Base-by-base conservation (phyloP, 2,888 invertebrate genomes). In the Heliconius ismenius region DNA sequence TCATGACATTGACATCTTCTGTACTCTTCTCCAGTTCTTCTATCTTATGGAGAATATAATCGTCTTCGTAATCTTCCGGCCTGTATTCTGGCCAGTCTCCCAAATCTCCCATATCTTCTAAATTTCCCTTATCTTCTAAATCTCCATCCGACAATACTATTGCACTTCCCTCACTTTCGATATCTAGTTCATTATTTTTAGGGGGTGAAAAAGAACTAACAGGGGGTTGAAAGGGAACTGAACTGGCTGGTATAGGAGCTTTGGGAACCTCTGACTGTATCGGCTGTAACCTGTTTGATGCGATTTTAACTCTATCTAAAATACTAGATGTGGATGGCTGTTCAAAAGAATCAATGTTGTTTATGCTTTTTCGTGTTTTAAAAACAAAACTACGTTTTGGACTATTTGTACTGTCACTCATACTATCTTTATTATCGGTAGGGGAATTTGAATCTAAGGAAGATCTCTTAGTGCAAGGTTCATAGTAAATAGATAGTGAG, bases 81-180 rank as follows among this genome's bases (percentile, higher is more conserved):
- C 92, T 91, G 79, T 95, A 95, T 79, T 93, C 92, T 1, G 94
- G 95, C 95, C 95, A 95, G 0, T 95, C 95, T 77, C 95, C 95
- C 11, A 95, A 95, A 0, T 95, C 95, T 77, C 95, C 95, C 11
- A 95, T 94, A 83, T 95, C 95, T 0, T 95, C 58, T 0, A 28
- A 28, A 28, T 4, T 95, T 77, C 95, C 95, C 11, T 95, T 94
- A 83, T 95, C 95, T 0, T 95, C 58, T 0, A 84, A 80, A 68
- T 68, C 68, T 9, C 1, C 54, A 54, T 54, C 36, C n/a, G 65
- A 65, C 13, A 54, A 10, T n/a, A 13, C 3, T 21, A 69, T 90
- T 80, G 49, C 87, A 21, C 28, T 36, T 63, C 58, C 36, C 13
- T 18, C 58, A 32, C n/a, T 49, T 32, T 49, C 21, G 3, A 15